Base-by-base conservation (phyloP, 2,888 invertebrate genomes). In the Gandaritis pyraliata region DNA sequence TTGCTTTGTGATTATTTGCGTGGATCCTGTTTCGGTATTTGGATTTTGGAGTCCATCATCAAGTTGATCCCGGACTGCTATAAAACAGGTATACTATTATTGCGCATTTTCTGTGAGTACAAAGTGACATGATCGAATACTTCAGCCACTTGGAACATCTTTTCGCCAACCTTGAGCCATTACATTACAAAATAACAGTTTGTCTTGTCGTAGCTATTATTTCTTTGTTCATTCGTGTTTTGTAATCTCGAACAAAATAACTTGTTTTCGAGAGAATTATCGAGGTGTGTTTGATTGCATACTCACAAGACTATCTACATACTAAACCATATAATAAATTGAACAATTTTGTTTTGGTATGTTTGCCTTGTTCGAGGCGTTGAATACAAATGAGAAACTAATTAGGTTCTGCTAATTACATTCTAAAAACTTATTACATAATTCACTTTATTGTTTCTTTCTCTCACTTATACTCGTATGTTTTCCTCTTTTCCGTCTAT, bases 111-210 rank as follows among this genome's bases (percentile, higher is more conserved):
- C 77, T 70, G 73, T 72, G 69, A 33, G 58, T 58, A 59, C 64
- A 62, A 72, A 76, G 73, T 88, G 89, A 86, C 87, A 88, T 80
- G 61, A 69, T 83, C 72, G 62, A 76, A 70, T 76, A 71, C 64
- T 16, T 11, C 8, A 6, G 7, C 33, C 33, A 33, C 33, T 68
- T 73, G 73, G 58, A 66, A 80, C 82, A 85, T 86, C 81, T 78
- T 86, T 85, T 83, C 81, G 83, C 82, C 86, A 90, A 88, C 90
- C 90, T 90, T 91, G 90, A 86, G 78, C 74, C 71, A 76, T 70
- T 81, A 75, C 33, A 33, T 33, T 33, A 43, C 15, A 38, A 75
- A 82, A 79, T 80, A 77, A 74, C 69, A 74, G 76, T 81, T 80
- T 73, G 68, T 33, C 33, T 23, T 23, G 5, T 72, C 70, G 63